A percentile compares a stretch with the other conserved stretches of the same genome.
Evolutionary conservation across 2,113 vertebrate genomes (phyloP).

Genomic region (Melanocharis versteri): DNA sequence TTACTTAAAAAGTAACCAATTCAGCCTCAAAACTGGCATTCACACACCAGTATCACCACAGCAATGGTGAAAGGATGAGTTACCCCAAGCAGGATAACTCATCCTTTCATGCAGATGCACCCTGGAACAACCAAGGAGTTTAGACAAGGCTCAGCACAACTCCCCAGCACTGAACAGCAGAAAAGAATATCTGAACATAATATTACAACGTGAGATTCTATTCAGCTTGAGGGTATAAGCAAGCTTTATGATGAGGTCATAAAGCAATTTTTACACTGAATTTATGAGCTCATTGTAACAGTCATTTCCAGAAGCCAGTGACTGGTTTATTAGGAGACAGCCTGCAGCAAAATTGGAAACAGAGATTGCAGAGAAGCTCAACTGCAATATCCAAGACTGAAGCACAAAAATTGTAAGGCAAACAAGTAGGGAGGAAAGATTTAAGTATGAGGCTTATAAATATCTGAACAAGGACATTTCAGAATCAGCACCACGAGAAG

Average conservation of each 20-base stretch:
- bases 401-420: neutral
- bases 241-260: constrained; percentile 29
- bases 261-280: constrained; percentile 11
- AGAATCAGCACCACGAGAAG: neutral
- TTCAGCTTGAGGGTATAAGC: neutral
- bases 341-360: neutral
- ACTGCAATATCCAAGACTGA: neutral
- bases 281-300: constrained; percentile 43
- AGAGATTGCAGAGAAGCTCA: neutral
- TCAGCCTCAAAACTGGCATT: neutral
- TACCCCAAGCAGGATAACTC: neutral
- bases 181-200: neutral
- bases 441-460: neutral
- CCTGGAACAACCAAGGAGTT: neutral
- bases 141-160: neutral
- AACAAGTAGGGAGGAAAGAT: neutral
- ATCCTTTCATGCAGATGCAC: neutral
- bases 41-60: neutral
- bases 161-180: neutral
- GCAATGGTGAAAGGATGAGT: neutral
- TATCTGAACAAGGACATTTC: neutral
- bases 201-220: neutral
- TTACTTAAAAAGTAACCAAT: neutral
- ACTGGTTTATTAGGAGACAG: neutral
- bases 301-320: constrained; percentile 14